These are phyloP conservation scores for Sabatieria punctata DNA, from an alignment of 2,888 invertebrate genomes.

Conservation along the genomic window DNA sequence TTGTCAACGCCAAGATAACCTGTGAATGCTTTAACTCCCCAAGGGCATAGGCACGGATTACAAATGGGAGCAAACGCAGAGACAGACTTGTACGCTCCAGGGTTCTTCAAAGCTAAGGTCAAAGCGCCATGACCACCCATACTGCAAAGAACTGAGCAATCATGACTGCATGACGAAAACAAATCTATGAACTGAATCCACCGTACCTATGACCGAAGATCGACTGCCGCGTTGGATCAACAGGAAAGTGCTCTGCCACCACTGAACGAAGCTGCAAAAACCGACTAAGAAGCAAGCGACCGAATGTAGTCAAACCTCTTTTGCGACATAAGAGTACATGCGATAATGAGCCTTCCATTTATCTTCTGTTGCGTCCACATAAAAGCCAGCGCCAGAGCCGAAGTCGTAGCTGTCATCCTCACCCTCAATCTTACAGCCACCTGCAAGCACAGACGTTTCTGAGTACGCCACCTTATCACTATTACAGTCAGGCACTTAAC, in stretches of 20 bases:
- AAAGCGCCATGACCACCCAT: slow-evolving; percentile 98
- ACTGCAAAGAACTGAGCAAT: slow-evolving; percentile 47
- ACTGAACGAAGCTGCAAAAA: slow-evolving; percentile 46
- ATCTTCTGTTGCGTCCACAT: slow-evolving; percentile 72
- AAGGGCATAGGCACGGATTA: slow-evolving; percentile 63
- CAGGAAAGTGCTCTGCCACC: slow-evolving; percentile 56
- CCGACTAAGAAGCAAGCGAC: background rate
- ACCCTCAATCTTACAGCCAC: slow-evolving; percentile 68
- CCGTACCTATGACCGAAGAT: slow-evolving; percentile 25
- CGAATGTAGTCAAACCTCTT: slow-evolving; percentile 13
- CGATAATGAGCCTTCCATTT: slow-evolving; percentile 81
- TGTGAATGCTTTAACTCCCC: slow-evolving; percentile 47
- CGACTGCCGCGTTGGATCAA: slow-evolving; percentile 17
- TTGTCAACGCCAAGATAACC: slow-evolving; percentile 40
- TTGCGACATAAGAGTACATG: slow-evolving; percentile 84
- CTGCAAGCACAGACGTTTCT: slow-evolving; percentile 27
- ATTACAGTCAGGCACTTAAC: too few species aligned
- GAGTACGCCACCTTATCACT: too few species aligned
- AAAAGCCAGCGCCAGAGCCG: slow-evolving; percentile 86
- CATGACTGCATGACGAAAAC: slow-evolving; percentile 4
- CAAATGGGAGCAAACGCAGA: slow-evolving; percentile 89
- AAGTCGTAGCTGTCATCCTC: slow-evolving; percentile 85
- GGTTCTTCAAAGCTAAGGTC: slow-evolving; percentile 71
- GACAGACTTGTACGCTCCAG: slow-evolving; percentile 57
- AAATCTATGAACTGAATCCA: background rate